Conservation (phyloP, 2,797 vertebrate genomes). For the Alcedo atthis region DNA sequence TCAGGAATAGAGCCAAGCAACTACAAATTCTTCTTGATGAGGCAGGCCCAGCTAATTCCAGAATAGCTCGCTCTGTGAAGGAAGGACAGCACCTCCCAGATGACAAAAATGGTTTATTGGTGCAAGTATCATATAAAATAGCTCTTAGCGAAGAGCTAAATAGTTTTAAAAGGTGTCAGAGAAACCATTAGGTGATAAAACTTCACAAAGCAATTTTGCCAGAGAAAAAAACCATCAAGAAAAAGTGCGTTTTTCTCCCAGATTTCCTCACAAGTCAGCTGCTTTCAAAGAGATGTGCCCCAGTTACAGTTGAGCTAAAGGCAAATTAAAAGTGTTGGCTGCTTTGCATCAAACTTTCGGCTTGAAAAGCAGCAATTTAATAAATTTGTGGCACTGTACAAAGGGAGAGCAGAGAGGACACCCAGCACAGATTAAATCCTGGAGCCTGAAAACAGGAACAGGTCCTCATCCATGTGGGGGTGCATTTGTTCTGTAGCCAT, state of each 20-base stretch:
- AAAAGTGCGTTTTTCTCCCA: background rate
- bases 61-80: slow-evolving; percentile 21
- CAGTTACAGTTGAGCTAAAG: background rate
- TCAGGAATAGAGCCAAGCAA: slow-evolving; percentile 19
- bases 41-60: slow-evolving; percentile 29
- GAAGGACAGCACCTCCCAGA: slow-evolving; percentile 23
- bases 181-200: slow-evolving; percentile 41
- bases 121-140: slow-evolving; percentile 13
- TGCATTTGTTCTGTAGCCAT: background rate
- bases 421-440: background rate
- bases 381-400: background rate
- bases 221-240: slow-evolving; percentile 31
- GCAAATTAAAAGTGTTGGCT: slow-evolving; percentile 2
- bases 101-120: slow-evolving; percentile 21
- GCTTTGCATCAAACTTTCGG: background rate
- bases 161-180: slow-evolving; percentile 44
- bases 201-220: slow-evolving; percentile 39
- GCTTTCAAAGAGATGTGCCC: background rate
- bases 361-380: slow-evolving; percentile 16
- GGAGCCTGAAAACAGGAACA: background rate
- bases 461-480: background rate
- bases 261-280: background rate
- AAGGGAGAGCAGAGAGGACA: background rate
- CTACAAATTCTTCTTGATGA: background rate
- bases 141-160: slow-evolving; percentile 23